phyloP scores from a whole-genome alignment of 2,797 vertebrate genomes.

The Botia almorhae region DNA sequence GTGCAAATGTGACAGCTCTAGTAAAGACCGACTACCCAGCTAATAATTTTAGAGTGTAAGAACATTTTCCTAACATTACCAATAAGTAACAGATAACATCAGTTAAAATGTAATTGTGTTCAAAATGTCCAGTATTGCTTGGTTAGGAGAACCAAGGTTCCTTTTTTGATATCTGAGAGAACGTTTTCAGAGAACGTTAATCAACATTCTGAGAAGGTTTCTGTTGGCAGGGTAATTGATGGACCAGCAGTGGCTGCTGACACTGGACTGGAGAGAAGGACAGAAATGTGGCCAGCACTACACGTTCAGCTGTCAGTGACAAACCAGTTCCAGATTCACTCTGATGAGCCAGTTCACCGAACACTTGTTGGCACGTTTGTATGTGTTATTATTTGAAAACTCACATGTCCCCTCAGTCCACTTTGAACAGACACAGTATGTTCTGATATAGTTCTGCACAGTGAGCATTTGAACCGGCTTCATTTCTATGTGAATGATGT shows the following conservation, averaged over 20 bases:
- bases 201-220: too few relatives aligned
- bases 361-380: not conserved
- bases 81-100: too few relatives aligned
- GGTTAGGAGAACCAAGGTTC: too few relatives aligned
- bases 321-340: constrained; percentile 10
- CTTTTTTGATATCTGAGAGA: too few relatives aligned
- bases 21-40: constrained; percentile 27
- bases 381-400: not conserved
- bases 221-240: too few relatives aligned
- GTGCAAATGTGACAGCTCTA: constrained; percentile 22
- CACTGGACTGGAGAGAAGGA: not conserved
- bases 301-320: constrained; percentile 30
- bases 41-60: too few relatives aligned
- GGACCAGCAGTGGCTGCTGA: not conserved
- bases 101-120: too few relatives aligned
- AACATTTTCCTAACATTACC: too few relatives aligned
- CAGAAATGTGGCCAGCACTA: constrained; percentile 7
- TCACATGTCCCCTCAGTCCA: not conserved
- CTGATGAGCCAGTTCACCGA: not conserved
- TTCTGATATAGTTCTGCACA: not conserved
- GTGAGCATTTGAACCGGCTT: not conserved
- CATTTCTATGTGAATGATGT: not conserved
- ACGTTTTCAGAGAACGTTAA: too few relatives aligned
- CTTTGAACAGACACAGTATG: not conserved
- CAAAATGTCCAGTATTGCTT: too few relatives aligned